Base-by-base conservation (phyloP, 64 coral and sea anemone genomes). In the Montipora sp. region DNA sequence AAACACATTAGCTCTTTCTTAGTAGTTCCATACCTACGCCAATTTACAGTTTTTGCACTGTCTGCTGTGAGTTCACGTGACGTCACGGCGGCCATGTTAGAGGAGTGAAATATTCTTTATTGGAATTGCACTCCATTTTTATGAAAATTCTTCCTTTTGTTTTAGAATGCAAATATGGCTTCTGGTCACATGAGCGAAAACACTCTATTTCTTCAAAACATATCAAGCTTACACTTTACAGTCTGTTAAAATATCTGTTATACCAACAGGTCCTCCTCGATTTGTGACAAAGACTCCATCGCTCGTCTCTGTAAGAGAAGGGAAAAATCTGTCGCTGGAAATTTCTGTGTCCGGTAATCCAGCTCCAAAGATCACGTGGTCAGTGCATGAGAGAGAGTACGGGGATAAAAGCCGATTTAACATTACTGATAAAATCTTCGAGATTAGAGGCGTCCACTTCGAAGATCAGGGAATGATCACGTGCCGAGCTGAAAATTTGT, bases 351-450 rank as follows among this genome's bases (percentile, higher is more conserved):
- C 92, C 15, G 84, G 77, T 3, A 66, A 63, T 23, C 84, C 92
- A 45, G 23, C 5, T 15, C 84, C 92, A 12, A 86, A 84, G 14
- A 81, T 93, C 65, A 82, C 75, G 27, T 93, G 92, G 77, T 72
- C 75, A 20, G 13, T 74, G 23, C 49, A 75, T 7, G 14, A 51
- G 4, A n/a, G 44, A 80, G 47, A n/a, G 8, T 5, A 22, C 5
- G 48, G 46, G 2, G 24, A 70, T 10, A 47, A 60, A 27, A 60
- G 71, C 51, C 65, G 77, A 51, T 81, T 59, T n/a, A 6, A 45
- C 2, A 8, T 59, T 50, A 75, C 47, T 6, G 53, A 58, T 48
- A 51, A 87, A 27, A 80, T 21, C 11, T 73, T 93, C 59, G 72
- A 44, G 58, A 89, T 83, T 2, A 61, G n/a, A n/a, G n/a, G n/a